phyloP scores from a whole-genome alignment of 1,140 invertebrate genomes.

The Ostrea denselamellosa region DNA sequence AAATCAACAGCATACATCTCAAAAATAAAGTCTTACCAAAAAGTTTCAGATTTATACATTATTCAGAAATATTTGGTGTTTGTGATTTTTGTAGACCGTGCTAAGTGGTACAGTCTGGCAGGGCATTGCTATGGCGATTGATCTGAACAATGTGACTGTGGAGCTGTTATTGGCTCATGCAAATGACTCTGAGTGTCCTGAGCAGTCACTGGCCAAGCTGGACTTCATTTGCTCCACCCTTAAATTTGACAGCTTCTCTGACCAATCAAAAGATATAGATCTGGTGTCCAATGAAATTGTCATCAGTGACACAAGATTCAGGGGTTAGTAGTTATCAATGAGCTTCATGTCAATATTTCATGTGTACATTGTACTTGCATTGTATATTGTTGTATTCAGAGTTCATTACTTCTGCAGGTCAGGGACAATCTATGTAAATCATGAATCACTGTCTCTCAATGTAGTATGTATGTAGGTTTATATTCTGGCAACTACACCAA shows the following conservation, averaged over 20 bases:
- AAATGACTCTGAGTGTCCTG: conserved; percentile 66
- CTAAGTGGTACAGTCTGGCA: conserved; percentile 83
- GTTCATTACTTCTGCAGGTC: too few relatives aligned
- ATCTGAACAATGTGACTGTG: conserved; percentile 92
- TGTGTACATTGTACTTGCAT: not conserved
- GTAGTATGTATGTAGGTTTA: too few relatives aligned
- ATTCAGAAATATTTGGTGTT: too few relatives aligned
- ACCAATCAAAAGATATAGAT: conserved; percentile 94
- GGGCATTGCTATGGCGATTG: conserved; percentile 88
- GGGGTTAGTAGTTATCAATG: conserved; percentile 68
- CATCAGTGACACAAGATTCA: conserved; percentile 88
- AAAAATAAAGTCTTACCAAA: too few relatives aligned
- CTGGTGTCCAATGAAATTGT: conserved; percentile 95
- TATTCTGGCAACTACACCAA: too few relatives aligned
- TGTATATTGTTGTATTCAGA: conserved; percentile 28
- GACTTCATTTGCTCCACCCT: conserved; percentile 95
- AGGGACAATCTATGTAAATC: too few relatives aligned
- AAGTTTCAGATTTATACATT: too few relatives aligned
- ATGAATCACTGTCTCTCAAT: too few relatives aligned
- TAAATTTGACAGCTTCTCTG: conserved; percentile 90
- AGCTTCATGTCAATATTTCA: not conserved
- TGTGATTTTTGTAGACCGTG: conserved; percentile 70
- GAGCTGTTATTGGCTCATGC: conserved; percentile 81
- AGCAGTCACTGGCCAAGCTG: conserved; percentile 88
- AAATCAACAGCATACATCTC: too few relatives aligned